phyloP scores from a whole-genome alignment of 1,140 invertebrate genomes.

The Aradophagus sp. region DNA sequence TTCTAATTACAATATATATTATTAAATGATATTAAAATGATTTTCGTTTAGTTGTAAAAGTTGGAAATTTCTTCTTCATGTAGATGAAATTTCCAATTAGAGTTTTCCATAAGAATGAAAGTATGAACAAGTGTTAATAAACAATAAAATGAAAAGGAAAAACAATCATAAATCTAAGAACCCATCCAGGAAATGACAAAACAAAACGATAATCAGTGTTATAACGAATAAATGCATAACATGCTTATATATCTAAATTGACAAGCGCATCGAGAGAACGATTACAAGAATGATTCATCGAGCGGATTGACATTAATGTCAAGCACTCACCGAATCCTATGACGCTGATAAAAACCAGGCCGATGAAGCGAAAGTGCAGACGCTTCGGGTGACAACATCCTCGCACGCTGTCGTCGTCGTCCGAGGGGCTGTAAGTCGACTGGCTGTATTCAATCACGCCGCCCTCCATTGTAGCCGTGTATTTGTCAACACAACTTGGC shows the following conservation, averaged over 20 bases:
- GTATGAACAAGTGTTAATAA: no score
- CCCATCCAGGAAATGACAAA: no score
- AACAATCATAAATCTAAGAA: neutral
- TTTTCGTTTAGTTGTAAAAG: no score
- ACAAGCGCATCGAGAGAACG: neutral
- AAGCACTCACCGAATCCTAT: constrained; percentile 20
- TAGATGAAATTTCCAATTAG: no score
- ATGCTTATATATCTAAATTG: no score
- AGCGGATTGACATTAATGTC: no score
- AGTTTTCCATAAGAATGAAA: no score
- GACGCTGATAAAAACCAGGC: constrained; percentile 7
- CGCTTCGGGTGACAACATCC: constrained; percentile 30
- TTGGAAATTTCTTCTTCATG: no score
- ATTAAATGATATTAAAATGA: no score
- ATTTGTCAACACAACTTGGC: no score
- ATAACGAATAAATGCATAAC: no score
- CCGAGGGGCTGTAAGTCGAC: constrained; percentile 1
- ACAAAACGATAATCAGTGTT: neutral
- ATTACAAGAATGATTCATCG: neutral
- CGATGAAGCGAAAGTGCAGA: constrained; percentile 1
- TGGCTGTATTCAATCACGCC: constrained; percentile 10
- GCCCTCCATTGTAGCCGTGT: constrained; percentile 29
- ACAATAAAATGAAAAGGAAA: neutral
- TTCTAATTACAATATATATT: no score
- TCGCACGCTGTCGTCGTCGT: constrained; percentile 3